Conservation (phyloP, 30 jellyfish, hydroid and myxozoan genomes). For the Turritopsis dohrnii region DNA sequence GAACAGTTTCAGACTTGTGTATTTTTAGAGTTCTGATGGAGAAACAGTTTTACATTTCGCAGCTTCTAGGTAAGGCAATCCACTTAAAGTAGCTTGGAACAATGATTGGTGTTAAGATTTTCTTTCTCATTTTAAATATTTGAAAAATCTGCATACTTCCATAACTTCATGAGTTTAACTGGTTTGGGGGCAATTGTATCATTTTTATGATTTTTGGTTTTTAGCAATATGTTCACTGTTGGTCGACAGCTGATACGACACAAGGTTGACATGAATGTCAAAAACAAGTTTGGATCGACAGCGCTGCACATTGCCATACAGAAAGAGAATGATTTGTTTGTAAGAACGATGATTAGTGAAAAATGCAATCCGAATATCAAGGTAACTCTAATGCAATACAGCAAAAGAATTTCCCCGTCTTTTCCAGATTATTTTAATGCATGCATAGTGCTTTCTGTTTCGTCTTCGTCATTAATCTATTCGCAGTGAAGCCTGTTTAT, state of each 20-base stretch:
- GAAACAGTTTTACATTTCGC: slow-evolving; percentile 33
- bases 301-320: slow-evolving; percentile 32
- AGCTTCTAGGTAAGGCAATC: slow-evolving; percentile 7
- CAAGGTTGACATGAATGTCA: neutral
- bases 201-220: neutral
- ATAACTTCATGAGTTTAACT: too few relatives aligned
- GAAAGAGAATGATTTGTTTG: slow-evolving; percentile 23
- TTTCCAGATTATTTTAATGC: too few relatives aligned
- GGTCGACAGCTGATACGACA: slow-evolving; percentile 19
- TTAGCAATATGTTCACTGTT: slow-evolving; percentile 2
- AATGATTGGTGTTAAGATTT: too few relatives aligned
- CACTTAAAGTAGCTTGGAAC: too few relatives aligned
- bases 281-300: slow-evolving; percentile 25
- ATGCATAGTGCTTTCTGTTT: too few relatives aligned
- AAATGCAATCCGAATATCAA: slow-evolving; percentile 23
- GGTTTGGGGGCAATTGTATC: neutral
- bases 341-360: slow-evolving; percentile 16
- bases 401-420: too few relatives aligned
- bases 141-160: too few relatives aligned
- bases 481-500: too few relatives aligned
- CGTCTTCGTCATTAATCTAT: too few relatives aligned
- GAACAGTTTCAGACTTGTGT: too few relatives aligned
- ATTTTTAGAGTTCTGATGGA: slow-evolving; percentile 25
- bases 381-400: neutral
- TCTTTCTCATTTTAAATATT: too few relatives aligned